Percentiles rank a stretch among this genome's conserved stretches.
Conservation (phyloP, 2,797 vertebrate species). For the Rhinichthys osculus region DNA sequence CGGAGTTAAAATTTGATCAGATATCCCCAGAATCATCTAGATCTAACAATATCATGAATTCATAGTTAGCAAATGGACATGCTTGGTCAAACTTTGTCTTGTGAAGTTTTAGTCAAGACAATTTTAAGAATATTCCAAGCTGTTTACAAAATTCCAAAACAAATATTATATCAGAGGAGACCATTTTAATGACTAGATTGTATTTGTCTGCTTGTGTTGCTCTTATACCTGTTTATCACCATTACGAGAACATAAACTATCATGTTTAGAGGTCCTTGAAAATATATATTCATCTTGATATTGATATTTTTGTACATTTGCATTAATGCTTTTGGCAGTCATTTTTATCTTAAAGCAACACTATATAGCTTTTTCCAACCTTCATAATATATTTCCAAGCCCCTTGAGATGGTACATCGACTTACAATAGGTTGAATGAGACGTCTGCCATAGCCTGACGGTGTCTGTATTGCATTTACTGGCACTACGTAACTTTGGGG, state of each 20-base stretch:
- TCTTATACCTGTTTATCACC: background rate
- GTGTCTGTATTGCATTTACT: too few relatives aligned
- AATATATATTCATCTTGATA: background rate
- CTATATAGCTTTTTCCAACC: too few relatives aligned
- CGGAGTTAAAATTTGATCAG: constrained; percentile 49
- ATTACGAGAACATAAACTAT: background rate
- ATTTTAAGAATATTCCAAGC: background rate
- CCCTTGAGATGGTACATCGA: too few relatives aligned
- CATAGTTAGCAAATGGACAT: constrained; percentile 3
- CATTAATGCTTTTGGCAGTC: background rate
- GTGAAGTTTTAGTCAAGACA: background rate
- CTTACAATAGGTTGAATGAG: too few relatives aligned
- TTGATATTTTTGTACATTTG: background rate
- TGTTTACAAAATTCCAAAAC: background rate
- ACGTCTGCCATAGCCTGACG: too few relatives aligned
- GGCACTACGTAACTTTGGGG: too few relatives aligned
- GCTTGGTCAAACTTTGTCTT: background rate
- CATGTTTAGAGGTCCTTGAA: background rate
- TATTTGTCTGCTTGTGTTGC: background rate
- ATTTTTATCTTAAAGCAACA: too few relatives aligned
- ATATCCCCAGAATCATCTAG: constrained; percentile 34
- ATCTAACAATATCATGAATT: constrained; percentile 12
- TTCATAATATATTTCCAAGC: too few relatives aligned
- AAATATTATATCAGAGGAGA: background rate
- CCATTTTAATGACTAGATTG: background rate